These are phyloP conservation scores for Pristionchus entomophagus DNA, from an alignment of 2,888 invertebrate genomes.

Conservation along the genomic window DNA sequence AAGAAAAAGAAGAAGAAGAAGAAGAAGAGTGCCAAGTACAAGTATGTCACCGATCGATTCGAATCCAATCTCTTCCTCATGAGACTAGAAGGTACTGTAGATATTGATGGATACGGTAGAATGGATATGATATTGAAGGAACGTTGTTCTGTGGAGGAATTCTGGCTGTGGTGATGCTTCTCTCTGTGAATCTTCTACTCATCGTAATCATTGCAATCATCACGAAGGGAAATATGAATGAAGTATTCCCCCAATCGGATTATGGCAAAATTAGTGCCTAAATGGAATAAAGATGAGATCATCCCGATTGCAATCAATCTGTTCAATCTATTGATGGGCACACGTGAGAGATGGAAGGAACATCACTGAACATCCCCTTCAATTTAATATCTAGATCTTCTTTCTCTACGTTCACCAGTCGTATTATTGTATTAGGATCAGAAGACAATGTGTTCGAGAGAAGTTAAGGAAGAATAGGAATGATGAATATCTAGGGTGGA, in stretches of 20 bases:
- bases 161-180: neutral
- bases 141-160: constrained; percentile 35
- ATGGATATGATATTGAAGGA: neutral
- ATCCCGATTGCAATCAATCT: too few species aligned
- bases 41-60: constrained; percentile 42
- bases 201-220: neutral
- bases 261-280: too few species aligned
- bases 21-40: constrained; percentile 39
- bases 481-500: too few species aligned
- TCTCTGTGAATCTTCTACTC: neutral
- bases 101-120: neutral
- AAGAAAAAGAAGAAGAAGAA: constrained; percentile 28
- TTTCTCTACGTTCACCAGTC: too few species aligned
- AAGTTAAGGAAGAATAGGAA: too few species aligned
- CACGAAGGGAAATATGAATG: neutral
- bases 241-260: neutral
- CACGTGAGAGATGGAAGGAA: too few species aligned
- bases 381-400: too few species aligned
- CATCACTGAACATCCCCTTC: too few species aligned
- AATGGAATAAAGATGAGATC: too few species aligned
- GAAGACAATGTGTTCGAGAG: too few species aligned
- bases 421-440: too few species aligned
- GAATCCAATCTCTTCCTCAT: constrained; percentile 39
- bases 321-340: too few species aligned
- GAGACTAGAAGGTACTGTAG: constrained; percentile 42